These are phyloP conservation scores for Bombus terrestris DNA, from an alignment of 1,140 invertebrate species.

Conservation along the genomic window DNA sequence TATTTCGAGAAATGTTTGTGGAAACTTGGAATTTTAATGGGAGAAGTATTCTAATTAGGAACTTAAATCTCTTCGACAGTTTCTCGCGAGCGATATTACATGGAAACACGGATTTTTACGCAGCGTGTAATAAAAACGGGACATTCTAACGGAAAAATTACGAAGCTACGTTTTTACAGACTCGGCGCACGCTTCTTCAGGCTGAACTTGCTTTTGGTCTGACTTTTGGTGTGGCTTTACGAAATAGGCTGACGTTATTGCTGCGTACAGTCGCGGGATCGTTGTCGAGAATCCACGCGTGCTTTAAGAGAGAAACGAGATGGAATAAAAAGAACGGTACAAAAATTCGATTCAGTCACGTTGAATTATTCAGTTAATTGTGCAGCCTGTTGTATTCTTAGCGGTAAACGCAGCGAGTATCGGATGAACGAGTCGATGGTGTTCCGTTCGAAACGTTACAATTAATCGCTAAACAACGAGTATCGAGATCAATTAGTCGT, in stretches of 20 bases:
- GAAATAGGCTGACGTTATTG: constrained; percentile 25
- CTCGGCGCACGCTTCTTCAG: background rate
- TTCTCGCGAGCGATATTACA: background rate
- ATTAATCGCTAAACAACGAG: constrained; percentile 16
- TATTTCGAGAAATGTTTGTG: background rate
- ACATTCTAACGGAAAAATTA: background rate
- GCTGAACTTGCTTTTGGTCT: constrained; percentile 12
- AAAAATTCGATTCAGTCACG: constrained; percentile 27
- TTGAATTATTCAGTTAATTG: background rate
- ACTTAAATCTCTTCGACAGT: constrained; percentile 19
- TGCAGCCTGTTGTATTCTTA: background rate
- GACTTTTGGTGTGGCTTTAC: background rate
- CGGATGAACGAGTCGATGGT: background rate
- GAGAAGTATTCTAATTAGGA: constrained; percentile 20
- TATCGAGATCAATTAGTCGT: background rate
- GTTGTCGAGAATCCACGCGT: constrained; percentile 9
- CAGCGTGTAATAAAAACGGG: background rate
- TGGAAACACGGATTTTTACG: background rate
- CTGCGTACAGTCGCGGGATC: constrained; percentile 7
- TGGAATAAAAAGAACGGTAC: background rate
- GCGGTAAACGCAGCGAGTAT: background rate
- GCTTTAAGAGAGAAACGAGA: background rate
- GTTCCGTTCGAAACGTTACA: constrained; percentile 4
- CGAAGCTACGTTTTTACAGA: constrained; percentile 5
- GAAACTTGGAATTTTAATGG: background rate